These are phyloP conservation scores for Oxygymnocypris stewartii DNA, from an alignment of 2,113 vertebrate species.

Conservation along the genomic window DNA sequence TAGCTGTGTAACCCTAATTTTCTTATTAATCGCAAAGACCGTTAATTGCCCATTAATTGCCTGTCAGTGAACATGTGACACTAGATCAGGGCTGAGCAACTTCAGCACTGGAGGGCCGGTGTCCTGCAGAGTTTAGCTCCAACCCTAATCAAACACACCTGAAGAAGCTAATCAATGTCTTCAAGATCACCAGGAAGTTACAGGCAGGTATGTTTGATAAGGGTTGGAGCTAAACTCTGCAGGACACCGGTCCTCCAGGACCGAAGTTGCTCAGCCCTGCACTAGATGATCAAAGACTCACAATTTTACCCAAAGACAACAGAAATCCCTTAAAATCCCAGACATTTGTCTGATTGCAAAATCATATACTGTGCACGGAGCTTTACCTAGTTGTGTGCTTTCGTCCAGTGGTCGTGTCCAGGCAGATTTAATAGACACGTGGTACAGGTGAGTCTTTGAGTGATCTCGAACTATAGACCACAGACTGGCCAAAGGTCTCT, in stretches of 20 bases:
- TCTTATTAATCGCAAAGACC: neutral
- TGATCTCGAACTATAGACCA: slow-evolving; percentile 86
- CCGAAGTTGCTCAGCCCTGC: too few species aligned
- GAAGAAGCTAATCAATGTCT: too few species aligned
- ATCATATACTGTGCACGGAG: neutral
- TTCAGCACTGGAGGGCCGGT: too few species aligned
- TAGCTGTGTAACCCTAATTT: neutral
- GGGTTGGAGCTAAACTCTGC: too few species aligned
- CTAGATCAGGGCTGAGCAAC: too few species aligned
- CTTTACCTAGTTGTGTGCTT: slow-evolving; percentile 88
- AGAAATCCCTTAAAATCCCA: neutral
- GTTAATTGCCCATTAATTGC: too few species aligned
- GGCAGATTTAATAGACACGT: slow-evolving; percentile 82
- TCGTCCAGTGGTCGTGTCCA: slow-evolving; percentile 86
- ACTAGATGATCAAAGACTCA: too few species aligned
- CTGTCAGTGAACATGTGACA: neutral
- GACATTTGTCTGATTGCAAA: neutral
- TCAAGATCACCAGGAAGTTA: too few species aligned
- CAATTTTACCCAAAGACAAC: neutral
- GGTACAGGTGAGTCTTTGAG: slow-evolving; percentile 82
- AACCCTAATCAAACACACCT: too few species aligned
- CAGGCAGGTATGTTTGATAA: too few species aligned
- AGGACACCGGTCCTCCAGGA: too few species aligned
- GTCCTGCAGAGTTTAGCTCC: too few species aligned
- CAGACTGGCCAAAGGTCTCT: slow-evolving; percentile 77